Conservation (phyloP, 2,888 invertebrate species). For the Hanleya hanleyi region DNA sequence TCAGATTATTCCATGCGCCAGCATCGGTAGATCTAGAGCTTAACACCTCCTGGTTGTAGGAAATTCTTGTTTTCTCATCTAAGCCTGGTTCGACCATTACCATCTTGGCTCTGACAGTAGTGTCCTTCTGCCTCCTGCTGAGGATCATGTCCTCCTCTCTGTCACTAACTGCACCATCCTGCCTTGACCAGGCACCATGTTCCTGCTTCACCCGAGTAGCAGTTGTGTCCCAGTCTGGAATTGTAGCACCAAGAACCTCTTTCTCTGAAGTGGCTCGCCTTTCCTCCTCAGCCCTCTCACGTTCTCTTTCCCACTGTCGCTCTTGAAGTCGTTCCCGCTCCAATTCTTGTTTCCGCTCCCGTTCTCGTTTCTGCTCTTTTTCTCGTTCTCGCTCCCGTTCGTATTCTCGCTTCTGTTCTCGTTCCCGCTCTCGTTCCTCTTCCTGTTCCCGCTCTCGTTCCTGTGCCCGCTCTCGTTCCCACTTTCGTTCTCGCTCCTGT, state of each 20-base stretch:
- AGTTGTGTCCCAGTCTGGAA: slow-evolving; percentile 27
- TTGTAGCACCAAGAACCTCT: slow-evolving; percentile 37
- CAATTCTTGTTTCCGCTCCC: not conserved
- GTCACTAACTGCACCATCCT: no score
- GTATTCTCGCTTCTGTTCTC: not conserved
- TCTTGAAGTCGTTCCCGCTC: not conserved
- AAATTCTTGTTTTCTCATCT: not conserved
- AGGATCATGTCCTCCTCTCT: no score
- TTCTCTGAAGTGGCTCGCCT: slow-evolving; percentile 36
- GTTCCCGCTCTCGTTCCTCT: not conserved
- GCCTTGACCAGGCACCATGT: no score
- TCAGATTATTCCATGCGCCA: no score
- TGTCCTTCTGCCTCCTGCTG: not conserved
- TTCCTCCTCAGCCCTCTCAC: slow-evolving; percentile 18
- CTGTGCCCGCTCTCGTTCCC: not conserved
- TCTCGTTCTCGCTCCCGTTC: not conserved
- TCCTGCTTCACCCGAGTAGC: no score
- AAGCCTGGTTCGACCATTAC: not conserved
- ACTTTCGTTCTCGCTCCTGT: not conserved
- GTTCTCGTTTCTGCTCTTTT: not conserved
- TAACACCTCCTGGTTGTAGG: no score
- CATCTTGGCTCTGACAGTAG: not conserved
- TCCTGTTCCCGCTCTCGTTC: not conserved
- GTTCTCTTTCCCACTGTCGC: slow-evolving; percentile 24
- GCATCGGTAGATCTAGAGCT: no score